Evolutionary conservation across 1,140 invertebrate species (phyloP), one percentile per base, ranked within the genome.

Genomic region (Lerema accius): DNA sequence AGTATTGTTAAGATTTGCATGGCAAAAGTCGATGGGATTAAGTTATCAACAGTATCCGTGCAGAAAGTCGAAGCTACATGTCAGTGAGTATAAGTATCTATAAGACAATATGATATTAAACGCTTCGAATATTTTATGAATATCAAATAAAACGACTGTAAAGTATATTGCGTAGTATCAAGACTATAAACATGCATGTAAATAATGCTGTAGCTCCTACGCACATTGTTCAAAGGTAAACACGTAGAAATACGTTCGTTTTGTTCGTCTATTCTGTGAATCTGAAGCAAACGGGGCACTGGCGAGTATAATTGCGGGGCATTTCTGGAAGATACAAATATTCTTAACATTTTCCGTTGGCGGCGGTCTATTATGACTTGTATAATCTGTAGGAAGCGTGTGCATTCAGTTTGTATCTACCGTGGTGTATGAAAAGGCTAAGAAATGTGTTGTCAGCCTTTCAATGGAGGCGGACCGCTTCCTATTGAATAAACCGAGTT

Each of bases 221-320:
- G 70, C 73, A 74, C 69, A 78, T 77, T 78, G 71, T 79, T 74
- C 62, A 63, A 78, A 76, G 63, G 68, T 80, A 80, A 84, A 84
- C 78, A 80, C 69, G 67, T 71, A 71, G 73, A 76, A 71, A 73
- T 73, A 67, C 70, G 60, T 77, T 73, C 64, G 69, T 68, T 75
- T 79, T 76, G 69, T 74, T 66, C 71, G 65, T 37, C 69, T 58
- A 74, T 81, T 76, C 76, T 77, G 75, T 63, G 67, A 64, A 42
- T 67, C 66, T 73, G 56, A 73, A 43, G 71, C 45, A 73, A 67
- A 67, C 50, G 58, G 42, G 59, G 70, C 65, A 48, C 64, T 65
- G 55, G 48, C 60, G 71, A 60, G 60, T 58, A 65, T 65, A 66
- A 72, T 68, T 70, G 65, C 60, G 58, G 39, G 64, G 66, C 48